Evolutionary conservation across 2,113 vertebrate genomes (phyloP).

Genomic region (Neolamprologus variostigma): DNA sequence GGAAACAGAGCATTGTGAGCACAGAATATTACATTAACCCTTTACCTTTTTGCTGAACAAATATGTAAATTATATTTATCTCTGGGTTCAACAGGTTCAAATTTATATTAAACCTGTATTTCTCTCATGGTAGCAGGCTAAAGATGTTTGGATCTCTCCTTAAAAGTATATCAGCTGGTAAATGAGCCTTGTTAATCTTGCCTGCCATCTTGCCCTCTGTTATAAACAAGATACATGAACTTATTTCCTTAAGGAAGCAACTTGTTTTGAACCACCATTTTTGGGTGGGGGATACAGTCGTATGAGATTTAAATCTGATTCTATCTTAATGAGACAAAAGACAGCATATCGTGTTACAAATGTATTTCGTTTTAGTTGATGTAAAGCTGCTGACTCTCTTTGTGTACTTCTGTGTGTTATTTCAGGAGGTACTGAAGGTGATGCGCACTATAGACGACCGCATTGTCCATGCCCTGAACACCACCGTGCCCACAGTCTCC

Average conservation of each 20-base stretch:
- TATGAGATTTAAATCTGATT: background rate
- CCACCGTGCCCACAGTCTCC: conserved; percentile 91
- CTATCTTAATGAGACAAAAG: background rate
- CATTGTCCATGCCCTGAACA: conserved; percentile 93
- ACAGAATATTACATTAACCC: background rate
- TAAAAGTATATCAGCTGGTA: background rate
- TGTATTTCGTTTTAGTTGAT: background rate
- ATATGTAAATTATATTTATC: background rate
- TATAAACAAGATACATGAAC: background rate
- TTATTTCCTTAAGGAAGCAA: background rate
- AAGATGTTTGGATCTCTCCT: background rate
- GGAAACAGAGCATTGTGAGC: background rate
- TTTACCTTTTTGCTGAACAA: background rate
- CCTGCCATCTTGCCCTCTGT: background rate
- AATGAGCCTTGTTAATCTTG: background rate
- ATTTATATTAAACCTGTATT: background rate
- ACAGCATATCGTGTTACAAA: background rate
- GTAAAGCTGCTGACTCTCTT: background rate
- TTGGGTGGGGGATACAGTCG: background rate
- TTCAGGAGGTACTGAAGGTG: conserved; percentile 85
- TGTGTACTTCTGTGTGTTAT: conserved; percentile 19
- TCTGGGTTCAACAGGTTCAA: background rate
- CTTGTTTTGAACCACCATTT: background rate
- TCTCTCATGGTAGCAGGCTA: background rate
- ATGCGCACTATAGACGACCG: conserved; percentile 96